Percentiles rank a stretch among this genome's conserved stretches.
Evolutionary conservation across 2,113 vertebrate species (phyloP).

Genomic region (Saguinus imperator): DNA sequence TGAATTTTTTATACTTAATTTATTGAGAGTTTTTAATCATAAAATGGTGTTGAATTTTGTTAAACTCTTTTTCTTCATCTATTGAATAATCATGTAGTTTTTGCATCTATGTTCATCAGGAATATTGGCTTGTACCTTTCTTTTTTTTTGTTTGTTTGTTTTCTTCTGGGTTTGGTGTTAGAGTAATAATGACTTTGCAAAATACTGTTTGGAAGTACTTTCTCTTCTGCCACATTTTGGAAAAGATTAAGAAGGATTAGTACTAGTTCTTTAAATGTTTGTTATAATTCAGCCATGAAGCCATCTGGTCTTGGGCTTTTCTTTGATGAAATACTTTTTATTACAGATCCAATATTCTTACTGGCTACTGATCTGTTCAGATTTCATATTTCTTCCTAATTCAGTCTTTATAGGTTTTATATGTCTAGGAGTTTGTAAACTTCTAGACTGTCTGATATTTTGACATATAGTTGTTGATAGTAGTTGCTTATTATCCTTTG

Average conservation of each 20-base stretch:
- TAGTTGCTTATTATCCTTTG: not conserved
- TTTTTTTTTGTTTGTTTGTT: not conserved
- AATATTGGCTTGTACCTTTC: not conserved
- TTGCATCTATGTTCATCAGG: not conserved
- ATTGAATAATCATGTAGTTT: not conserved
- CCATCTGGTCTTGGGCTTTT: not conserved
- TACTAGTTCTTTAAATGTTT: not conserved
- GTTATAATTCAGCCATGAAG: not conserved
- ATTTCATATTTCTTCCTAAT: not conserved
- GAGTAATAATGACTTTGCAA: not conserved
- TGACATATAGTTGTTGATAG: not conserved
- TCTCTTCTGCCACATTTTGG: not conserved
- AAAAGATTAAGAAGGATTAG: not conserved
- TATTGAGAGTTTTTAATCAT: not conserved
- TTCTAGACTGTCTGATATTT: not conserved
- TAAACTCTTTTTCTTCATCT: not conserved
- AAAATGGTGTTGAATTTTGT: not conserved
- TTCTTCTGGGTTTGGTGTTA: not conserved
- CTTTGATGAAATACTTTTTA: not conserved
- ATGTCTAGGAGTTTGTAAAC: not conserved
- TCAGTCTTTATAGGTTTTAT: not conserved
- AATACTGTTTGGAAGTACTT: not conserved
- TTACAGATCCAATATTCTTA: not conserved
- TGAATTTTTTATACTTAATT: not conserved
- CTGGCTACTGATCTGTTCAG: not conserved